Percentiles rank a stretch among this genome's conserved stretches.
Evolutionary conservation across 92 coral and sea anemone genomes (phyloP).

Genomic region (Heliopora coerulea): DNA sequence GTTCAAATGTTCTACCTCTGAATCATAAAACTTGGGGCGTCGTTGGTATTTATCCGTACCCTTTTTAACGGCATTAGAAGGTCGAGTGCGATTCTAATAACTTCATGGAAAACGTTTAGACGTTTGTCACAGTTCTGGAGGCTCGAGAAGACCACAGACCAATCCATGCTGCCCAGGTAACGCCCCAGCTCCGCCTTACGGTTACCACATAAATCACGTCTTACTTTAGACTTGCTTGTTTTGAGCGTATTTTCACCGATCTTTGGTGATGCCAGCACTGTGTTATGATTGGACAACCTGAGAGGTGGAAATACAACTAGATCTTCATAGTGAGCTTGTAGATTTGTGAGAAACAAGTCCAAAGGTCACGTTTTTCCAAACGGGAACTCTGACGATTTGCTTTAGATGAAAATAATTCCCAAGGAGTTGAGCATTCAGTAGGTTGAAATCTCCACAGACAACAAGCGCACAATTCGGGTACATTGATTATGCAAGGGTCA

Average conservation of each 20-base stretch:
- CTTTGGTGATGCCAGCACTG: background rate
- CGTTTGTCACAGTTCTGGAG: conserved; percentile 41
- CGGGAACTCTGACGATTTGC: conserved; percentile 47
- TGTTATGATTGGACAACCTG: conserved; percentile 46
- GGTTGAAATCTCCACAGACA: no score
- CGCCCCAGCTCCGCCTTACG: conserved; percentile 43
- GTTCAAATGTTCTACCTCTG: no score
- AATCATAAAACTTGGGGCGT: conserved; percentile 34
- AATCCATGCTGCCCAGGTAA: conserved; percentile 24
- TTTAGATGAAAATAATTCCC: conserved; percentile 39
- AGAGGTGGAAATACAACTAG: conserved; percentile 41
- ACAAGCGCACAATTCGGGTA: no score
- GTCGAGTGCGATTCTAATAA: conserved; percentile 25
- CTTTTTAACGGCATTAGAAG: conserved; percentile 27
- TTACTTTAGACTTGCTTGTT: background rate
- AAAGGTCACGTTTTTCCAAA: conserved; percentile 41
- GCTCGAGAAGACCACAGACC: conserved; percentile 43
- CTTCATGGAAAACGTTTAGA: conserved; percentile 28
- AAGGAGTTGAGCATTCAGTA: background rate
- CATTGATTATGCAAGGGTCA: no score
- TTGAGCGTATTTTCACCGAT: no score
- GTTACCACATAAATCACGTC: conserved; percentile 38
- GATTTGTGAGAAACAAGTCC: conserved; percentile 31
- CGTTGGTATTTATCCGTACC: background rate
- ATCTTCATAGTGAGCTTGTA: conserved; percentile 17